Conservation (phyloP, 64 coral and sea anemone genomes). For the Montipora capricornis region DNA sequence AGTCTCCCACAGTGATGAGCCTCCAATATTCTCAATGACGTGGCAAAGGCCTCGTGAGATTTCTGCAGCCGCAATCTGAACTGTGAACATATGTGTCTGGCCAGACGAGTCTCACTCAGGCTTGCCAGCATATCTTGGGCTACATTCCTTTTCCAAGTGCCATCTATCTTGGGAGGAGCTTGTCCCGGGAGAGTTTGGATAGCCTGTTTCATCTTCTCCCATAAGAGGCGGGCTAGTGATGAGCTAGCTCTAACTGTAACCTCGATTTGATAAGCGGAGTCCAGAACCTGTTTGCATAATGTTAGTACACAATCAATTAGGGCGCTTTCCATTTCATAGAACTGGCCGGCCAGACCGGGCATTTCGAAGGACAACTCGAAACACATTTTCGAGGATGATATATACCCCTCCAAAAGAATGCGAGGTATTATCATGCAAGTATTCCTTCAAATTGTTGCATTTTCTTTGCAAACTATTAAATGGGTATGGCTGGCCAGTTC, state of each 20-base stretch:
- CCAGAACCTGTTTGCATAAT: slow-evolving; percentile 70
- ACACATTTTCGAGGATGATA: no score
- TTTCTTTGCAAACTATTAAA: no score
- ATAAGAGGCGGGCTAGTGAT: slow-evolving; percentile 90
- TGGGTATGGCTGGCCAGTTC: no score
- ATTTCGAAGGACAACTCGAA: no score
- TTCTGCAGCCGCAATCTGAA: slow-evolving; percentile 87
- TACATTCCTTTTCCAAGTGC: slow-evolving; percentile 88
- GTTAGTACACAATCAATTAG: background rate
- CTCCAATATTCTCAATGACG: slow-evolving; percentile 81
- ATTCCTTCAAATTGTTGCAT: no score
- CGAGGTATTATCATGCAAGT: no score
- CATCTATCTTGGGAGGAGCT: slow-evolving; percentile 88
- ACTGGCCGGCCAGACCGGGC: no score
- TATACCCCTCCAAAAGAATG: no score
- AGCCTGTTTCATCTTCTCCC: slow-evolving; percentile 99
- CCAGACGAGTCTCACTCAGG: slow-evolving; percentile 92
- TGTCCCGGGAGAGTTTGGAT: slow-evolving; percentile 90
- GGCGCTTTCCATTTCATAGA: background rate
- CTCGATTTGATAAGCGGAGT: slow-evolving; percentile 96
- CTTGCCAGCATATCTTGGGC: slow-evolving; percentile 93
- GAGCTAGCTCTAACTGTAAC: slow-evolving; percentile 91
- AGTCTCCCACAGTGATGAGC: slow-evolving; percentile 86
- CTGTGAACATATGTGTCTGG: slow-evolving; percentile 91
- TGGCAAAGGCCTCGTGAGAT: slow-evolving; percentile 93